Conservation (phyloP, 2,888 invertebrate species). For the Autographa pulchrina region DNA sequence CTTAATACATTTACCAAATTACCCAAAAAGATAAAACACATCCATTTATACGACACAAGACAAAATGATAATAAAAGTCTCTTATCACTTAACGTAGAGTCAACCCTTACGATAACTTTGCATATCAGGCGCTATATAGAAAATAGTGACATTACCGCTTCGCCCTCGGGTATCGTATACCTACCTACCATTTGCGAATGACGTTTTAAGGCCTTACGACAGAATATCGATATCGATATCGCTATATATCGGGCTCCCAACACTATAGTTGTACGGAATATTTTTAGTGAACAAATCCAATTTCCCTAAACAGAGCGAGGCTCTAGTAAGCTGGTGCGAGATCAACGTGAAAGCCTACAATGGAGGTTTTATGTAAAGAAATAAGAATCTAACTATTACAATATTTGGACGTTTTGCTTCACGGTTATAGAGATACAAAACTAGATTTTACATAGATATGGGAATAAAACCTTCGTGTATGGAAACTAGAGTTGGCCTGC, state of each 20-base stretch:
- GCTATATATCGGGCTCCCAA: not conserved
- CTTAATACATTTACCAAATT: not conserved
- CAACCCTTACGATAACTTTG: not conserved
- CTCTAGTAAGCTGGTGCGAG: not conserved
- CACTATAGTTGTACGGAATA: not conserved
- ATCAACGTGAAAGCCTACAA: not conserved
- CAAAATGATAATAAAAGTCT: not conserved
- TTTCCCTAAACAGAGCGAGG: not conserved
- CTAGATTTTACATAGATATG: too few relatives aligned
- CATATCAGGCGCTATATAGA: not conserved
- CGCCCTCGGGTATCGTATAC: not conserved
- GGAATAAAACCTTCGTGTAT: too few relatives aligned
- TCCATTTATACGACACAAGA: not conserved
- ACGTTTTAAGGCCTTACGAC: constrained; percentile 3
- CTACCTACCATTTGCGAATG: constrained; percentile 3
- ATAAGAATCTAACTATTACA: too few relatives aligned
- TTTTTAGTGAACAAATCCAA: constrained; percentile 7
- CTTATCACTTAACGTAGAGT: not conserved
- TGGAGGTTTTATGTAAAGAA: not conserved
- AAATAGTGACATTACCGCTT: not conserved
- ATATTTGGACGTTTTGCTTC: too few relatives aligned
- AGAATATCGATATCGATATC: not conserved
- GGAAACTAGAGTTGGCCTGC: too few relatives aligned
- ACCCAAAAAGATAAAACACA: not conserved
- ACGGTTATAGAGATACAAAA: too few relatives aligned